phyloP scores from a whole-genome alignment of 2,113 vertebrate genomes.

The Hippocampus guttulatus region DNA sequence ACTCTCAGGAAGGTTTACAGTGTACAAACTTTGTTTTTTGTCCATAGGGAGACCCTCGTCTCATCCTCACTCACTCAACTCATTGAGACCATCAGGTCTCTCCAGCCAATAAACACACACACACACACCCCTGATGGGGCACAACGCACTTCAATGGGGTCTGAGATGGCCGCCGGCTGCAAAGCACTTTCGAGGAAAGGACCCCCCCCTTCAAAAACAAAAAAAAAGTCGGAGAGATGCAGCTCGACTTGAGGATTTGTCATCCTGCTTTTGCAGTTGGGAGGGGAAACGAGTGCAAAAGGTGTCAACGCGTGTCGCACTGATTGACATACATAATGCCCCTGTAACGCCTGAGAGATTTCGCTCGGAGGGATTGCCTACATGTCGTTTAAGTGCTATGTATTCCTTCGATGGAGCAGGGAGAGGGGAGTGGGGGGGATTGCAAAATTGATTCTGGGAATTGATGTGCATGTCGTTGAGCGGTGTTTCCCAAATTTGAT shows the following conservation, averaged over 20 bases:
- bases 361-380: slow-evolving; percentile 65
- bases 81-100: no score
- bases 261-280: slow-evolving; percentile 34
- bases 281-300: slow-evolving; percentile 52
- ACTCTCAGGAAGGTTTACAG: slow-evolving; percentile 86
- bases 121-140: slow-evolving; percentile 74
- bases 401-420: slow-evolving; percentile 36
- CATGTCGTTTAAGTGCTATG: slow-evolving; percentile 70
- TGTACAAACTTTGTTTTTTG: slow-evolving; percentile 92
- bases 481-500: neutral
- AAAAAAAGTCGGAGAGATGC: slow-evolving; percentile 77
- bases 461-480: slow-evolving; percentile 52
- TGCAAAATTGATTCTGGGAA: slow-evolving; percentile 18
- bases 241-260: slow-evolving; percentile 83
- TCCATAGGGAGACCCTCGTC: slow-evolving; percentile 88
- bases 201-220: slow-evolving; percentile 45
- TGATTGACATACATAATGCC: slow-evolving; percentile 64
- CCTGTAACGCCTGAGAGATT: slow-evolving; percentile 65
- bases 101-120: slow-evolving; percentile 45
- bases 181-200: slow-evolving; percentile 77
- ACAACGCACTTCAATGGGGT: slow-evolving; percentile 82
- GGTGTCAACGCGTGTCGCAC: slow-evolving; percentile 24
- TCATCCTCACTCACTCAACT: slow-evolving; percentile 63
- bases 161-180: slow-evolving; percentile 80
- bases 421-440: slow-evolving; percentile 18